Evolutionary conservation across 2,888 invertebrate species (phyloP), one percentile per base, ranked within the genome.

Genomic region (Gisinianus flammeolus): DNA sequence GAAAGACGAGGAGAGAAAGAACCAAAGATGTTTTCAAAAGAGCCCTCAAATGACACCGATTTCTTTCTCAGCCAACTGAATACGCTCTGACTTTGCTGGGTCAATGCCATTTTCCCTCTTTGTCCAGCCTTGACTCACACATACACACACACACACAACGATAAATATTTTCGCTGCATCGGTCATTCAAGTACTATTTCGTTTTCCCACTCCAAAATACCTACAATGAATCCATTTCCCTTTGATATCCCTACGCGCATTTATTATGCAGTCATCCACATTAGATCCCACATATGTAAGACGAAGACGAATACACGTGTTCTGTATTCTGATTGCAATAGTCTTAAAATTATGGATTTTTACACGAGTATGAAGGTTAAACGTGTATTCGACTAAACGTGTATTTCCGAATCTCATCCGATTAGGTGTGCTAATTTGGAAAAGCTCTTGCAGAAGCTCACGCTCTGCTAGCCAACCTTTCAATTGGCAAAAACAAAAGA

Each of bases 31-130:
- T 56, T 69, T 44, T 69, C 19, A 71, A 73, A 73, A 71, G 69
- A 70, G 68, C 79, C 77, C 77, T 79, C 79, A 77, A 79, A 74
- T 79, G 77, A 79, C 79, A 79, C 77, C 69, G 75, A 79, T 77
- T 74, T 79, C 77, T 76, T 76, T 76, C 35, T 44, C 28, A 44
- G 66, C 22, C 66, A 79, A 56, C 75, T 76, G 44, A 73, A 76
- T 35, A 68, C 30, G 44, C 66, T 56, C 67, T 76, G 76, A 79
- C 77, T 72, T 79, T 78, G 71, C 77, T 80, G 76, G 80, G 80
- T 80, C 80, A 80, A 80, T 80, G 80, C 74, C 80, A 80, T 78
- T 77, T 75, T 67, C 75, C 78, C 79, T 69, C 78, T 80, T 78
- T 76, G 78, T 71, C 78, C 76, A 80, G 76, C 76, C 80, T 78